phyloP scores from a whole-genome alignment of 2,888 invertebrate species.

The Hololepta plana region DNA sequence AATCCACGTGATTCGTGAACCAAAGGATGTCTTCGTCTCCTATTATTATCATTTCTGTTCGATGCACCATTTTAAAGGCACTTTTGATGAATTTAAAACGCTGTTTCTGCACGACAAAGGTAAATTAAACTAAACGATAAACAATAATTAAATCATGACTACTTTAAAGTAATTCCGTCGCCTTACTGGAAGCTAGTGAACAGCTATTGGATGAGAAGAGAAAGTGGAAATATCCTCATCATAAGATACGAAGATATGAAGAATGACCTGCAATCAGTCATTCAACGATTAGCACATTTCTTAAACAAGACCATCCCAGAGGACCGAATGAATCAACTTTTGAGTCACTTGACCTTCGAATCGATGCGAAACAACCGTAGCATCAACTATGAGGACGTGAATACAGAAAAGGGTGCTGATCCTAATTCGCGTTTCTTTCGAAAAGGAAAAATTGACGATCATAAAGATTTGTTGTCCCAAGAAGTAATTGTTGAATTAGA shows the following conservation, averaged over 20 bases:
- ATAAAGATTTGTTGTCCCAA: background rate
- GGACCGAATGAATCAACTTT: conserved; percentile 22
- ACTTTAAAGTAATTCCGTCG: conserved; percentile 14
- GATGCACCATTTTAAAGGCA: conserved; percentile 31
- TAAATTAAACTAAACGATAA: too few species aligned
- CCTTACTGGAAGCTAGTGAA: conserved; percentile 19
- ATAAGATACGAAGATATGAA: conserved; percentile 18
- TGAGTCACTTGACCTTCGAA: conserved; percentile 29
- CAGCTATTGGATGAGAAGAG: conserved; percentile 20
- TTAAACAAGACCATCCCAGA: conserved; percentile 20
- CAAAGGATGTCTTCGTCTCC: conserved; percentile 11
- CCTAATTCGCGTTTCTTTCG: too few species aligned
- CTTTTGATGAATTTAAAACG: conserved; percentile 6
- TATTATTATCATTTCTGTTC: conserved; percentile 9
- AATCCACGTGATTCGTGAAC: conserved; percentile 10
- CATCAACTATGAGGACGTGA: too few species aligned
- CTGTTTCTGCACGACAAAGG: conserved; percentile 28
- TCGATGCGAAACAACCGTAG: conserved; percentile 33
- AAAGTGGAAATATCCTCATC: conserved; percentile 18
- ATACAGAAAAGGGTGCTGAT: too few species aligned
- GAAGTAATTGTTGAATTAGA: background rate
- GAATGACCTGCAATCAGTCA: conserved; percentile 25
- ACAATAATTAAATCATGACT: too few species aligned
- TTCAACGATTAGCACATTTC: conserved; percentile 26
- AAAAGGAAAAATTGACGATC: conserved; percentile 1